These are phyloP conservation scores for Epistrophe grossulariae DNA, from an alignment of 2,888 invertebrate genomes.

Conservation along the genomic window DNA sequence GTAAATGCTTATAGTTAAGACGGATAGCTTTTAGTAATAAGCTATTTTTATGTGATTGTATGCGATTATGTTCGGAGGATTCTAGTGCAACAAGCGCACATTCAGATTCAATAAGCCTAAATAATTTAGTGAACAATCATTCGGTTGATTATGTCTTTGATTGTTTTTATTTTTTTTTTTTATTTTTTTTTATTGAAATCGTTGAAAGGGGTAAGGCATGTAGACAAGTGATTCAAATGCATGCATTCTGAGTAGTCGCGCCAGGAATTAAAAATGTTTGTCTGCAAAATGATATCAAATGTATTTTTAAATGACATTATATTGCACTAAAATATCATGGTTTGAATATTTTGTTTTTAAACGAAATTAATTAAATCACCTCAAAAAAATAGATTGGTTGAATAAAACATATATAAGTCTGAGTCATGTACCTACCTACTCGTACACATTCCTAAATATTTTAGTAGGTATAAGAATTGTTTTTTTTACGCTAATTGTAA, in stretches of 20 bases:
- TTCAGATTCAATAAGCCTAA: slow-evolving; percentile 65
- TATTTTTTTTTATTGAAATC: slow-evolving; percentile 24
- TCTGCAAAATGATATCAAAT: slow-evolving; percentile 63
- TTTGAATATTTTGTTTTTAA: slow-evolving; percentile 20
- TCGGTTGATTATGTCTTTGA: slow-evolving; percentile 61
- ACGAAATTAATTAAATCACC: neutral
- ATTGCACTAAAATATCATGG: slow-evolving; percentile 24
- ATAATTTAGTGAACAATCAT: slow-evolving; percentile 63
- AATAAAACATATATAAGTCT: neutral
- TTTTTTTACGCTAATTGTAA: too few relatives aligned
- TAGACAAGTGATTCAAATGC: slow-evolving; percentile 54
- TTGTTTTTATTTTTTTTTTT: slow-evolving; percentile 34
- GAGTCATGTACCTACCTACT: neutral
- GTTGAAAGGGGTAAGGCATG: slow-evolving; percentile 31
- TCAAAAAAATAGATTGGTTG: neutral
- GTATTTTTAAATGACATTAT: slow-evolving; percentile 65
- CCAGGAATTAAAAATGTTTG: slow-evolving; percentile 42
- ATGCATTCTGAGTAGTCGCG: slow-evolving; percentile 41
- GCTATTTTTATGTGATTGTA: slow-evolving; percentile 60
- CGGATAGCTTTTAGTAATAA: slow-evolving; percentile 58
- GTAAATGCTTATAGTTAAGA: slow-evolving; percentile 20
- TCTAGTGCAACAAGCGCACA: slow-evolving; percentile 43
- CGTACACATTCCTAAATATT: too few relatives aligned
- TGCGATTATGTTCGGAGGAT: slow-evolving; percentile 30
- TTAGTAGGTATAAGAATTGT: too few relatives aligned